These are phyloP conservation scores for Bostrychus sinensis DNA, from an alignment of 2,113 vertebrate genomes.

Conservation along the genomic window DNA sequence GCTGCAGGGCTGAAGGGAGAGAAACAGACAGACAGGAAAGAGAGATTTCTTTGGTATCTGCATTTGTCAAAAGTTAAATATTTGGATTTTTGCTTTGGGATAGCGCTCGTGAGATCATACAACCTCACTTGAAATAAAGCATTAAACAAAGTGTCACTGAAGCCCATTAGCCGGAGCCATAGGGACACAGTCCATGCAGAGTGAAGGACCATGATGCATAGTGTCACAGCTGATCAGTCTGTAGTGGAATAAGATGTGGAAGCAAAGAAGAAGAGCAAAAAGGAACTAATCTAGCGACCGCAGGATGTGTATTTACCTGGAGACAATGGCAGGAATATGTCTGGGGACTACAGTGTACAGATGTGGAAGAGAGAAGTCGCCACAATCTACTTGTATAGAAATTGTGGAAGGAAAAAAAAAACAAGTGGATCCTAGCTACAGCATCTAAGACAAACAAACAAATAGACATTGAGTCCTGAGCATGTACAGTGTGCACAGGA, in stretches of 20 bases:
- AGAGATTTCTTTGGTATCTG: conserved; percentile 99
- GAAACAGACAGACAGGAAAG: conserved; percentile 65
- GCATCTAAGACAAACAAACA: conserved; percentile 63
- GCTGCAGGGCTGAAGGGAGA: conserved; percentile 88
- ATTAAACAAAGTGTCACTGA: conserved; percentile 80
- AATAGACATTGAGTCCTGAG: conserved; percentile 79
- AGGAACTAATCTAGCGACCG: conserved; percentile 13
- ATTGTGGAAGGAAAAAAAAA: background rate
- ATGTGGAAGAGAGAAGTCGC: conserved; percentile 39
- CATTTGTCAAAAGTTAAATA: conserved; percentile 99
- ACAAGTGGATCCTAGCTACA: conserved; percentile 52
- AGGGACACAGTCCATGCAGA: conserved; percentile 86
- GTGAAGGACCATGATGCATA: conserved; percentile 96
- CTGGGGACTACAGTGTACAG: conserved; percentile 57
- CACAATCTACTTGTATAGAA: conserved; percentile 33
- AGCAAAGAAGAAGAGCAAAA: conserved; percentile 12
- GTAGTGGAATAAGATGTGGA: conserved; percentile 52
- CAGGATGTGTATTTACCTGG: conserved; percentile 60
- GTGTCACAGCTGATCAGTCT: conserved; percentile 90
- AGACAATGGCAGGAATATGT: conserved; percentile 44
- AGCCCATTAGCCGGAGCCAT: conserved; percentile 79
- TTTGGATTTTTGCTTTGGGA: conserved; percentile 99
- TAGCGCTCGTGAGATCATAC: conserved; percentile 96
- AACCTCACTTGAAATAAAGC: conserved; percentile 92
- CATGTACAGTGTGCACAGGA: conserved; percentile 85